Conservation (phyloP, 2,797 vertebrate genomes). For the Balearica regulorum region DNA sequence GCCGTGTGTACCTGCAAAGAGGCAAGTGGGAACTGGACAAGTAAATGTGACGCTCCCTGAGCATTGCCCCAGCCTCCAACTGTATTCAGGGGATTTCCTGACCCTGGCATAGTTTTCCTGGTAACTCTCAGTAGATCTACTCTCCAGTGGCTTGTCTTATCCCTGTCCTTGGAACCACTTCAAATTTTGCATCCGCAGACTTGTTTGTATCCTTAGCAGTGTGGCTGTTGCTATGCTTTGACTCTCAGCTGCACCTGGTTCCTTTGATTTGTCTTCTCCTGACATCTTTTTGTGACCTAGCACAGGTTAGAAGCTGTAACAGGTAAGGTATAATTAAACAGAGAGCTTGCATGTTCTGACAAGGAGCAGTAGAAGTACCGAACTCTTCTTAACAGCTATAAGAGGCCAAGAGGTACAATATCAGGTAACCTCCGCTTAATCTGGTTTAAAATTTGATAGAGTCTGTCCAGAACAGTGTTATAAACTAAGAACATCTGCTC, state of each 20-base stretch:
- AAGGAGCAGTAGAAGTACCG: neutral
- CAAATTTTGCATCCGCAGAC: neutral
- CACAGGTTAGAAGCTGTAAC: neutral
- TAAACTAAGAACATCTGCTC: conserved; percentile 15
- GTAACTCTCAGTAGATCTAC: neutral
- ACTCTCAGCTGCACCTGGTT: neutral
- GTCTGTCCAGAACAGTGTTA: neutral
- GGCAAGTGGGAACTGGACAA: neutral
- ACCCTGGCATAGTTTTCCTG: neutral
- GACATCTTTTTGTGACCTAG: neutral
- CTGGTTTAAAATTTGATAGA: neutral
- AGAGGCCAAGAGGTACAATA: neutral
- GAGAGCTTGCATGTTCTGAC: neutral
- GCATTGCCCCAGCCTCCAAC: neutral
- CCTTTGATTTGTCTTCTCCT: neutral
- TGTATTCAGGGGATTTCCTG: neutral
- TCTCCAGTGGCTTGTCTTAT: neutral
- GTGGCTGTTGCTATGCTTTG: neutral
- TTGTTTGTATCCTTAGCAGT: neutral
- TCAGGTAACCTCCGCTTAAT: neutral
- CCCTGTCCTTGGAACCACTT: neutral
- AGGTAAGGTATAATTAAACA: conserved; percentile 10
- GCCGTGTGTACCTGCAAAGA: neutral
- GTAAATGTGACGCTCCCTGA: neutral
- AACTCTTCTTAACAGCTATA: neutral